Evolutionary conservation across 2,113 vertebrate species (phyloP), one percentile per base, ranked within the genome.

Genomic region (Elaphurus davidianus): DNA sequence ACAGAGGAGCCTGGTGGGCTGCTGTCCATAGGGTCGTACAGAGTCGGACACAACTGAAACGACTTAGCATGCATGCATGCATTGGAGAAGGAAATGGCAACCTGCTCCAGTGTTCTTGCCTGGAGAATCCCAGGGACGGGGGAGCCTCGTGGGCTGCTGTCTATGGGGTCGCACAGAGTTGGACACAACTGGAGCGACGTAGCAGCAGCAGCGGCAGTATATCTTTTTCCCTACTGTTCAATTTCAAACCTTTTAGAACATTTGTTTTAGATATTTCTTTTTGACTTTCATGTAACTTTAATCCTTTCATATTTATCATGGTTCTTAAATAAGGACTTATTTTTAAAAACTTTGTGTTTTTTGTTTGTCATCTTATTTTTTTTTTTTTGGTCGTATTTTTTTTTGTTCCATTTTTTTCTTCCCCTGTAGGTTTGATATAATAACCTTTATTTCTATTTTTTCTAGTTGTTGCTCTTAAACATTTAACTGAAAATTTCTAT

Each of bases 1-100:
- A 5, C 7, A 11, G 17, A 21, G 17, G n/a, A 71, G 33, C 64
- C 54, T 67, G 2, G 17, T 67, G 3, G 64, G 64, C 16, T 36
- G 8, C 17, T 1, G 33, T 67, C 33, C 17, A 19, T 67, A 1
- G 33, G 16, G 17, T 36, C 8, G 0, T 16, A 2, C 2, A 10
- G 64, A n/a, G 16, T 67, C 16, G 2, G 33, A 8, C 8, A n/a
- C 0, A 4, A 4, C 6, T 64, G 28, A 52, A 62, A 14, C 0
- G 3, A 67, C 33, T 67, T 67, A 52, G 50, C 50, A 52, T 52
- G 50, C 50, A 50, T 64, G 7, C 30, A 8, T 17, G 15, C 30
- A 16, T 0, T 64, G 60, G 60, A 33, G 60, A 33, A 64, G 60
- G 30, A 64, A 8, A 64, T 64, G 60, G 30, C 60, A 33, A 17